A percentile compares a stretch with the other conserved stretches of the same genome.
Evolutionary conservation across 37 sponge, comb jelly and placozoan genomes (phyloP).

Genomic region (Beroe ovata): DNA sequence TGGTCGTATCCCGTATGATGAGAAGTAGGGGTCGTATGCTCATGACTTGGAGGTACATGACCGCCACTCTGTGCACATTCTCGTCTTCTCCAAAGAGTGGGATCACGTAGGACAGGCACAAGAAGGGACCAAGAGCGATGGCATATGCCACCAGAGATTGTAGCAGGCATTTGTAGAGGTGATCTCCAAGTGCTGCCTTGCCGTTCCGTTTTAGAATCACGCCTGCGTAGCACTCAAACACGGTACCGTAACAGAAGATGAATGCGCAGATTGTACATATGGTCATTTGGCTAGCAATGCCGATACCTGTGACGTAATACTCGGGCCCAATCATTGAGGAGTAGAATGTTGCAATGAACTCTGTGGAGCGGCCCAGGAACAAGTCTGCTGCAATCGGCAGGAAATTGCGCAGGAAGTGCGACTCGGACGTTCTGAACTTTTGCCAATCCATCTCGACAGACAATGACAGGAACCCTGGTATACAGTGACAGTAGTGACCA

Average conservation of each 20-base stretch:
- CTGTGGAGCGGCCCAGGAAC: neutral
- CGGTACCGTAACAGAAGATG: slow-evolving; percentile 19
- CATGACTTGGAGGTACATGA: neutral
- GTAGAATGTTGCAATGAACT: slow-evolving; percentile 8
- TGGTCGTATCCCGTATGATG: neutral
- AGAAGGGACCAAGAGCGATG: neutral
- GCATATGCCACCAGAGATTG: neutral
- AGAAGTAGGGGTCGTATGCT: slow-evolving; percentile 1
- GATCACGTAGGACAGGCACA: neutral
- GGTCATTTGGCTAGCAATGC: neutral
- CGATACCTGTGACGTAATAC: neutral
- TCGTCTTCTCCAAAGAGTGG: slow-evolving; percentile 16
- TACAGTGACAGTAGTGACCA: too few species aligned
- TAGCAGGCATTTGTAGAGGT: neutral
- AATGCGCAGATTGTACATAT: slow-evolving; percentile 1
- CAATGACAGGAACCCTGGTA: too few species aligned
- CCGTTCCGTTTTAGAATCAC: neutral
- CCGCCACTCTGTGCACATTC: slow-evolving; percentile 23
- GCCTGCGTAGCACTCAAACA: slow-evolving; percentile 8
- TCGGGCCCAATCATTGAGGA: neutral
- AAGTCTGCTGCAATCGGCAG: neutral
- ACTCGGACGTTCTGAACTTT: neutral
- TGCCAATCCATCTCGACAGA: neutral
- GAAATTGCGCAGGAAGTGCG: neutral
- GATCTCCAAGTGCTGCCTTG: neutral